phyloP scores from a whole-genome alignment of 2,888 invertebrate species.

The Eupithecia exiguata region DNA sequence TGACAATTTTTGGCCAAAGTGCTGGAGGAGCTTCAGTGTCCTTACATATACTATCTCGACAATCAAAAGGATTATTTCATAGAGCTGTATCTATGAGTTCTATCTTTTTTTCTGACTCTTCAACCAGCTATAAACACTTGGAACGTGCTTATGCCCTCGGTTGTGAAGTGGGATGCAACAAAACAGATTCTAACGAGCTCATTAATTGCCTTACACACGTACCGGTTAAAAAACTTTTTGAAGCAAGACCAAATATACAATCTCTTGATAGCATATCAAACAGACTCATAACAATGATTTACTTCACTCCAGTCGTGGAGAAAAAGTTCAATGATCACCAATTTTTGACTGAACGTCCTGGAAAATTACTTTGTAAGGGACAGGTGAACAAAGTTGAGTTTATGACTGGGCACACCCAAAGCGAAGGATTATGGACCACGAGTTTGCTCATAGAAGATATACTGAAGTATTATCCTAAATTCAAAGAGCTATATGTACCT shows the following conservation, averaged over 20 bases:
- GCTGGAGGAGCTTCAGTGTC: neutral
- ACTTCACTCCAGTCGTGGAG: neutral
- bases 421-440: neutral
- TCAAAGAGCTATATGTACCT: neutral
- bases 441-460: neutral
- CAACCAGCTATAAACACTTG: neutral
- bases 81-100: conserved; percentile 4
- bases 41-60: neutral
- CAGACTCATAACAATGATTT: neutral
- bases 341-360: conserved; percentile 6
- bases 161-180: neutral
- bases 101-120: neutral
- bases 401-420: neutral
- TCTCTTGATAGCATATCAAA: neutral
- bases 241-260: neutral
- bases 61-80: neutral
- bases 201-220: neutral
- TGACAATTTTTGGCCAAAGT: neutral
- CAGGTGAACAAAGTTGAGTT: neutral
- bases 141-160: neutral
- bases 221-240: neutral
- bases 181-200: neutral
- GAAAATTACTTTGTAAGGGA: neutral
- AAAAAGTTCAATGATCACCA: neutral
- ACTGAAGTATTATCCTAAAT: neutral